These are phyloP conservation scores for Lycophotia porphyrea DNA, from an alignment of 2,888 invertebrate genomes.

Conservation along the genomic window DNA sequence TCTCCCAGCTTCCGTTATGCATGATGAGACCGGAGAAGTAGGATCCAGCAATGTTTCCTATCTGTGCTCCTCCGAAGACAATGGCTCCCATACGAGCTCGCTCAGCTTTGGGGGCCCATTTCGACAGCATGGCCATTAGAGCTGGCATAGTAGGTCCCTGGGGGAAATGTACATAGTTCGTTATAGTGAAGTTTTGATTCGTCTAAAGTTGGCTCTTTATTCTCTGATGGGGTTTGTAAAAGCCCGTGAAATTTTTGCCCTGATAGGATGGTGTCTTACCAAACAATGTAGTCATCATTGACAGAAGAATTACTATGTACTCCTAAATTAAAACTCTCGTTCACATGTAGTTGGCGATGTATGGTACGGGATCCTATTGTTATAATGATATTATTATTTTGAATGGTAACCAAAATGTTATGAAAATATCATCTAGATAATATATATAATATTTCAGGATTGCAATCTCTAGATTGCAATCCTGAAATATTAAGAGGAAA, in stretches of 20 bases:
- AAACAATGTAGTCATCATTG: neutral
- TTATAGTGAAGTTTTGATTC: neutral
- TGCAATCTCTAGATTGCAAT: neutral
- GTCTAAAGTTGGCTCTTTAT: neutral
- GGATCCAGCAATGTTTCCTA: constrained; percentile 89
- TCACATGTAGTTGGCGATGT: neutral
- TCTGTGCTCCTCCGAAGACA: constrained; percentile 90
- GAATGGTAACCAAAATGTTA: neutral
- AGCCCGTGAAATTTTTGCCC: neutral
- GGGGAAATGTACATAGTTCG: constrained; percentile 20
- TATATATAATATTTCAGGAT: too few species aligned
- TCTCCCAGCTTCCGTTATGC: constrained; percentile 88
- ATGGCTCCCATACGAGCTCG: constrained; percentile 90
- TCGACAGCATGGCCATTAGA: constrained; percentile 91
- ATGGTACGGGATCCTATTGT: too few species aligned
- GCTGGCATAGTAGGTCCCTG: constrained; percentile 92
- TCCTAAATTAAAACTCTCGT: neutral
- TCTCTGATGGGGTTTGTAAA: neutral
- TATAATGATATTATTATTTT: too few species aligned
- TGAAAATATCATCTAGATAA: neutral
- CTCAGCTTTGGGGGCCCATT: constrained; percentile 91
- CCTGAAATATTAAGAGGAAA: neutral
- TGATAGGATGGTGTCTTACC: too few species aligned
- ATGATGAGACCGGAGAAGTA: constrained; percentile 89
- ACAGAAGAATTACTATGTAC: neutral